phyloP scores from a whole-genome alignment of 64 coral and sea anemone genomes.

The Montipora cactus region DNA sequence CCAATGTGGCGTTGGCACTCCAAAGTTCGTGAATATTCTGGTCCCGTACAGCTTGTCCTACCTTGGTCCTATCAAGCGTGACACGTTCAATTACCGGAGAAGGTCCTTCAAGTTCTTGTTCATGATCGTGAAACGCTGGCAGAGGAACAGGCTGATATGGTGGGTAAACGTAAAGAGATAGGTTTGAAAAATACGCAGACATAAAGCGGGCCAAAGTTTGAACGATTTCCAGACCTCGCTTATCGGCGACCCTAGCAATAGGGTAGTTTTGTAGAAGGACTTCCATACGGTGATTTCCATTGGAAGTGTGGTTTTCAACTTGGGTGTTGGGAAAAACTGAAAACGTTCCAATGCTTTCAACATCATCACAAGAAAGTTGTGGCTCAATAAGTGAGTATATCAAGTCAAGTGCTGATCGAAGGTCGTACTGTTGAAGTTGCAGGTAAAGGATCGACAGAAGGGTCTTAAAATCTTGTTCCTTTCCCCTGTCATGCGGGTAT shows the following conservation, averaged over 20 bases:
- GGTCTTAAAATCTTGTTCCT: slow-evolving; percentile 53
- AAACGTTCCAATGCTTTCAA: slow-evolving; percentile 37
- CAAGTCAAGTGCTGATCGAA: slow-evolving; percentile 67
- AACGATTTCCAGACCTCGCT: slow-evolving; percentile 76
- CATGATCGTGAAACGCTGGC: slow-evolving; percentile 68
- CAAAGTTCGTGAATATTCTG: slow-evolving; percentile 82
- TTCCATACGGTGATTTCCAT: slow-evolving; percentile 49
- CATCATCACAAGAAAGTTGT: slow-evolving; percentile 51
- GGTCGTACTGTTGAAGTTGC: slow-evolving; percentile 90
- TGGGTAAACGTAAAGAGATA: slow-evolving; percentile 82
- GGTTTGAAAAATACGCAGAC: slow-evolving; percentile 97
- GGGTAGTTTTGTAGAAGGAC: slow-evolving; percentile 84
- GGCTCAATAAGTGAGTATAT: slow-evolving; percentile 71
- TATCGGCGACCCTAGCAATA: slow-evolving; percentile 75
- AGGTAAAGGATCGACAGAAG: slow-evolving; percentile 87
- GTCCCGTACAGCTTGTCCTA: slow-evolving; percentile 73
- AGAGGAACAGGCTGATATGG: slow-evolving; percentile 61
- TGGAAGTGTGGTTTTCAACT: slow-evolving; percentile 26
- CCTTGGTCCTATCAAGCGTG: slow-evolving; percentile 68
- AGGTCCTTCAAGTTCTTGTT: slow-evolving; percentile 21
- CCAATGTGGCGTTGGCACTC: slow-evolving; percentile 86
- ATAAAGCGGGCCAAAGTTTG: slow-evolving; percentile 86
- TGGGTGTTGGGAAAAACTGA: slow-evolving; percentile 49
- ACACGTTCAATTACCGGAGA: slow-evolving; percentile 63
- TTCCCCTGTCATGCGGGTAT: neutral